These are phyloP conservation scores for Odontamblyopus lacepedii DNA, from an alignment of 2,797 vertebrate genomes.

Conservation along the genomic window DNA sequence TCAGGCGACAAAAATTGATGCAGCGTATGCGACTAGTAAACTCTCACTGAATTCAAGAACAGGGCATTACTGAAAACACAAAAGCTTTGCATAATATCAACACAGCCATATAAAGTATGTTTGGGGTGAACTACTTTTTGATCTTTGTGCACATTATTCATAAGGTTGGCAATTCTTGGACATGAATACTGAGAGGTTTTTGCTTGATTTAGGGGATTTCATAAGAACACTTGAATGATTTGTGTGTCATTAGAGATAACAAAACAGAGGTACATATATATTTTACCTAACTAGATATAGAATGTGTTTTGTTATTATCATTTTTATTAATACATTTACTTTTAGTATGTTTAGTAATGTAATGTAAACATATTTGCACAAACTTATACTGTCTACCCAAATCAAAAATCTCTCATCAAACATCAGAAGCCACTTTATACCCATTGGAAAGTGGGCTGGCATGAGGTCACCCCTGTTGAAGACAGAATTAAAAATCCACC, in stretches of 20 bases:
- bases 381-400: constrained; percentile 25
- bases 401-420: constrained; percentile 50
- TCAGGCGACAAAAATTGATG: constrained; percentile 32
- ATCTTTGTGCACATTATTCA: not conserved
- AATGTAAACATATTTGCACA: not conserved
- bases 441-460: constrained; percentile 57
- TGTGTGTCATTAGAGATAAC: not conserved
- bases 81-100: constrained; percentile 23
- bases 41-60: constrained; percentile 19
- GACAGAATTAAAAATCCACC: constrained; percentile 57
- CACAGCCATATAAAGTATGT: constrained; percentile 2
- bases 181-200: not conserved
- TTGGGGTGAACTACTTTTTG: not conserved
- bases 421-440: constrained; percentile 43
- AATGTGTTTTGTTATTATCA: not conserved
- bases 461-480: constrained; percentile 65
- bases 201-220: not conserved
- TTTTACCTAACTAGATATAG: not conserved
- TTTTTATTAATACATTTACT: no score
- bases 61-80: constrained; percentile 20
- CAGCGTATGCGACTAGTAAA: constrained; percentile 16
- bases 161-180: not conserved
- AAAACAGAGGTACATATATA: not conserved
- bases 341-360: not conserved
- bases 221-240: not conserved